These are phyloP conservation scores for Bombus sibiricus DNA, from an alignment of 1,140 invertebrate species.

Conservation along the genomic window DNA sequence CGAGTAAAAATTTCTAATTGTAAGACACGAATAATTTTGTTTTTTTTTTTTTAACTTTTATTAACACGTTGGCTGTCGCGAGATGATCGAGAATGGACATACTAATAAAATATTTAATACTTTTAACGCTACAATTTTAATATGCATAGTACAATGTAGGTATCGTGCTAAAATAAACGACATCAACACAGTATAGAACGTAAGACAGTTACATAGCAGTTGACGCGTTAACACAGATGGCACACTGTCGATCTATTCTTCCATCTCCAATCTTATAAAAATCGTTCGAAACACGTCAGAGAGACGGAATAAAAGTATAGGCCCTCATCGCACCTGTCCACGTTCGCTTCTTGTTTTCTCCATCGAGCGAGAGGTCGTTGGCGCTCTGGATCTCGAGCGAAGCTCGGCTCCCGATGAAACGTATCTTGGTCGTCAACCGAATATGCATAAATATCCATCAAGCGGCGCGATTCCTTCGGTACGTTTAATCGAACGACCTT, in stretches of 20 bases:
- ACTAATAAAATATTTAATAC: not conserved
- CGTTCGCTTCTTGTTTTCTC: not conserved
- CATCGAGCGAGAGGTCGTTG: not conserved
- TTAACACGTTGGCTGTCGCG: no score
- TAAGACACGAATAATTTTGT: not conserved
- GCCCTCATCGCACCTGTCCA: not conserved
- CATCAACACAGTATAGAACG: no score
- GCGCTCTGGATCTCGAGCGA: not conserved
- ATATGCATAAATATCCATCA: constrained; percentile 35
- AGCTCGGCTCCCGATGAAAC: not conserved
- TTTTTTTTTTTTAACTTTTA: no score
- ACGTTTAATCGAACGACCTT: constrained; percentile 41
- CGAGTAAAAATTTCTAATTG: not conserved
- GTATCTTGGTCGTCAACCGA: not conserved
- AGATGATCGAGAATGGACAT: not conserved
- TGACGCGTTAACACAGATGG: no score
- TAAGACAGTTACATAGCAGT: no score
- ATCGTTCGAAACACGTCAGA: not conserved
- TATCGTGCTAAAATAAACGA: not conserved
- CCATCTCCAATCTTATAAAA: not conserved
- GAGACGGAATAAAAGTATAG: not conserved
- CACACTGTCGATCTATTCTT: not conserved
- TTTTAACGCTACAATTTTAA: not conserved
- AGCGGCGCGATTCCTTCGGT: constrained; percentile 26
- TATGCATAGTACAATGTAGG: not conserved